phyloP scores from a whole-genome alignment of 2,113 vertebrate species.

The Carlito syrichta region DNA sequence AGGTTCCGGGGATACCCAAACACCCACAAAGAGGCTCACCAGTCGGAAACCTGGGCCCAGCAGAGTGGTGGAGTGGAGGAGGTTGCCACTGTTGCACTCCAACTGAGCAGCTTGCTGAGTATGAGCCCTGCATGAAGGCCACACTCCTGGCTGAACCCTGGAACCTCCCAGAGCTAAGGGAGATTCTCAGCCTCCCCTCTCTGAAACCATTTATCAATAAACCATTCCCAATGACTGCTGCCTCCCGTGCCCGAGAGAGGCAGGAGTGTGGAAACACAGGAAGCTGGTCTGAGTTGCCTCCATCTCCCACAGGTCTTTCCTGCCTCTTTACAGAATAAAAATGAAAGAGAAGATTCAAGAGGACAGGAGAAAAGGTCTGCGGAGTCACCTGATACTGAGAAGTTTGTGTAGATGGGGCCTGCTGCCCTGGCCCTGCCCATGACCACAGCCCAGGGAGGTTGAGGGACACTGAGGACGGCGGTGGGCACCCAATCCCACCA shows the following conservation, averaged over 20 bases:
- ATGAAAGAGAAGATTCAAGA: background rate
- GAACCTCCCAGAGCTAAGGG: background rate
- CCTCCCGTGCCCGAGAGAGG: background rate
- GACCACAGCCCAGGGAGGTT: background rate
- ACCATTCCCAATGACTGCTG: fast-evolving
- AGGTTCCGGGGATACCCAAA: fast-evolving
- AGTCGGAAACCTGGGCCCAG: fast-evolving
- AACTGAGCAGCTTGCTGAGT: background rate
- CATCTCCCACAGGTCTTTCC: fast-evolving
- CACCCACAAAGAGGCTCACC: fast-evolving
- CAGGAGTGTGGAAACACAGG: fast-evolving
- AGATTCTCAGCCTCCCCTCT: background rate
- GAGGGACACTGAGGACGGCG: background rate
- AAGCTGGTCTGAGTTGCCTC: fast-evolving
- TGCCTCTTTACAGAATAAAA: background rate
- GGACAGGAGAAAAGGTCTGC: background rate
- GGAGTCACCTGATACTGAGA: background rate
- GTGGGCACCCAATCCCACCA: fast-evolving
- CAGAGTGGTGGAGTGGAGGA: fast-evolving
- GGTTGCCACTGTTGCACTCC: too few relatives aligned
- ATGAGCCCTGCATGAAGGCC: fast-evolving
- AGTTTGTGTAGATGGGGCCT: fast-evolving
- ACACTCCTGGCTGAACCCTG: fast-evolving
- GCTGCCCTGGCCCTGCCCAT: fast-evolving
- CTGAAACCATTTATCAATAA: background rate